Evolutionary conservation across 2,797 vertebrate species (phyloP), one percentile per base, ranked within the genome.

Genomic region (Neoniphon sammara): DNA sequence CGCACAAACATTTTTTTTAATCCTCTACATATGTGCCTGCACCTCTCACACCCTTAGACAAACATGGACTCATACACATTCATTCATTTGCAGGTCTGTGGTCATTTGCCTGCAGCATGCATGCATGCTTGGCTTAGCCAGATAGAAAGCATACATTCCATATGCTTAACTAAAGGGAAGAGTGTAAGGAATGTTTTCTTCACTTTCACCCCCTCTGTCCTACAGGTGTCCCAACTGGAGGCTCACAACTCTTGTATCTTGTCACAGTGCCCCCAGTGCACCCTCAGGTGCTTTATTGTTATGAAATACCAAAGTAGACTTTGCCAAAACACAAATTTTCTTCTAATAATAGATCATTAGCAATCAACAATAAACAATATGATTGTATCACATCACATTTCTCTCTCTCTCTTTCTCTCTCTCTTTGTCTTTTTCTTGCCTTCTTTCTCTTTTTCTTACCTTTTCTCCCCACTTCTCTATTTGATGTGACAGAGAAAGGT

Each of bases 141-240:
- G 30, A 39, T 46, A 36, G 27, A 11, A 15, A 70, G n/a, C 69
- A 52, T 66, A 36, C 76, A 78, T 86, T 78, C 75, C 66, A 61
- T 1, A 30, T 59, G 74, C 78, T 80, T 86, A 88, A 79, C 78
- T 86, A 77, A 70, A 89, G 81, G 77, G 56, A 78, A 83, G 64
- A 80, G 53, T 68, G 49, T 42, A 2, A 70, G 75, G 78, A 89
- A 89, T 86, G 83, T 59, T 57, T 52, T 59, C 57, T 66, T 39
- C 78, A 85, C 81, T 81, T 91, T 92, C 85, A 89, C 88, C 84
- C 82, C 82, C 79, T 76, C 75, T 65, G 81, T 69, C 71, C 42
- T 75, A 65, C 85, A 85, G 87, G 79, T 90, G 88, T 9, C 56
- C 52, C 84, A 83, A 82, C 72, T 68, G 73, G 23, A 66, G 25